phyloP scores from a whole-genome alignment of 30 jellyfish, hydroid and myxozoan species.

The Turritopsis rubra region DNA sequence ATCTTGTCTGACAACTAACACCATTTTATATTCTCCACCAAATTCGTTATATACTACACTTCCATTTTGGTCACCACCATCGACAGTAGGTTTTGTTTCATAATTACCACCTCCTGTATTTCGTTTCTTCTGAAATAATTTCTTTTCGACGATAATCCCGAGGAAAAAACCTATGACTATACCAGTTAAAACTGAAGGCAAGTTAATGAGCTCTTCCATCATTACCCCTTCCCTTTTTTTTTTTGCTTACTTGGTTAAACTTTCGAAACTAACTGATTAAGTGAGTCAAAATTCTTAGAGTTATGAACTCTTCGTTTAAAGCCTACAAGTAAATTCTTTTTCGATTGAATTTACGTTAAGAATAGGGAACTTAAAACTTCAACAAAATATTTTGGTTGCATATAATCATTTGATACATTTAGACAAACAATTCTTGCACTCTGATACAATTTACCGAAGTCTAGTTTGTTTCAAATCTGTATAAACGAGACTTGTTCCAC shows the following conservation, averaged over 20 bases:
- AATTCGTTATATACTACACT: background rate
- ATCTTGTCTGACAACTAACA: conserved; percentile 86
- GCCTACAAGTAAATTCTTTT: background rate
- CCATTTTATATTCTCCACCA: conserved; percentile 83
- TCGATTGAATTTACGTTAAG: background rate
- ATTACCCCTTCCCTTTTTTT: background rate
- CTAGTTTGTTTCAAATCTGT: background rate
- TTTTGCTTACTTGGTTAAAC: background rate
- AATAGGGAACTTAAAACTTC: background rate
- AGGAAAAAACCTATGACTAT: background rate
- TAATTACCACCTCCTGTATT: background rate
- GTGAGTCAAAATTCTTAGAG: background rate
- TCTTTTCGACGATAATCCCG: background rate
- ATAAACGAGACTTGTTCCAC: background rate
- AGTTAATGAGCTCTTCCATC: background rate
- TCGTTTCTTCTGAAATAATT: background rate
- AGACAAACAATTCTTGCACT: background rate
- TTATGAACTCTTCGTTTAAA: background rate
- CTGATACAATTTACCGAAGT: background rate
- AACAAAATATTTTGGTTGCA: background rate
- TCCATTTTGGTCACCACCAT: no score
- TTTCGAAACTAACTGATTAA: background rate
- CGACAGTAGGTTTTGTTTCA: background rate
- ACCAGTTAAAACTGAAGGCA: background rate
- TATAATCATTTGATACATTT: background rate